A percentile compares a stretch with the other conserved stretches of the same genome.
Evolutionary conservation across 2,888 invertebrate species (phyloP).

Genomic region (Sinodicranocentrus sp.): DNA sequence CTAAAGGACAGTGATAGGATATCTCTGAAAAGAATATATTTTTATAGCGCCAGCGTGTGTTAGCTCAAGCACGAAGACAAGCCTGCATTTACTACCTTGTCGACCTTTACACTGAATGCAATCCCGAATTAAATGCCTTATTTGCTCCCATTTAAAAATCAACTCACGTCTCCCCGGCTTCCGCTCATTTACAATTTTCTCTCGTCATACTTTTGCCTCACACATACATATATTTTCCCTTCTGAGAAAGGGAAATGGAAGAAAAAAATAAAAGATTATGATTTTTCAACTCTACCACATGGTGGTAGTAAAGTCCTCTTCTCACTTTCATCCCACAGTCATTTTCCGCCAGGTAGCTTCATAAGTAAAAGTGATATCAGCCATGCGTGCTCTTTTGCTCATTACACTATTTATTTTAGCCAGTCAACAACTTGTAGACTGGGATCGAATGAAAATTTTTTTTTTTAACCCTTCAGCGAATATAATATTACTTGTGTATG

Average conservation of each 20-base stretch:
- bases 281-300: slow-evolving; percentile 24
- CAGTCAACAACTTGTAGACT: slow-evolving; percentile 24
- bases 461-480: no score
- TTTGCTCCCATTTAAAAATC: slow-evolving; percentile 65
- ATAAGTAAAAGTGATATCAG: slow-evolving; percentile 1
- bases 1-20: no score
- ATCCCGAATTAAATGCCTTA: slow-evolving; percentile 51
- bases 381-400: slow-evolving; percentile 19
- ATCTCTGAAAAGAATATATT: background rate
- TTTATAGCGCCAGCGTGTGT: background rate
- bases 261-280: background rate
- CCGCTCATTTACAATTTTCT: slow-evolving; percentile 76
- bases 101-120: slow-evolving; percentile 10
- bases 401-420: slow-evolving; percentile 45
- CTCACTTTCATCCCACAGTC: slow-evolving; percentile 12
- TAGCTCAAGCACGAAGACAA: no score
- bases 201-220: background rate
- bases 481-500: no score
- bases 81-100: slow-evolving; percentile 1
- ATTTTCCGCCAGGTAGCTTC: no score
- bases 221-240: slow-evolving; percentile 24
- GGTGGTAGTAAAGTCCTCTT: background rate
- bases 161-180: slow-evolving; percentile 76
- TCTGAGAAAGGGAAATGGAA: slow-evolving; percentile 34
- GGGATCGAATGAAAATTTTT: background rate